A percentile compares a stretch with the other conserved stretches of the same genome.
These are phyloP conservation scores for Allygus modestus DNA, from an alignment of 2,888 invertebrate species.

Conservation along the genomic window DNA sequence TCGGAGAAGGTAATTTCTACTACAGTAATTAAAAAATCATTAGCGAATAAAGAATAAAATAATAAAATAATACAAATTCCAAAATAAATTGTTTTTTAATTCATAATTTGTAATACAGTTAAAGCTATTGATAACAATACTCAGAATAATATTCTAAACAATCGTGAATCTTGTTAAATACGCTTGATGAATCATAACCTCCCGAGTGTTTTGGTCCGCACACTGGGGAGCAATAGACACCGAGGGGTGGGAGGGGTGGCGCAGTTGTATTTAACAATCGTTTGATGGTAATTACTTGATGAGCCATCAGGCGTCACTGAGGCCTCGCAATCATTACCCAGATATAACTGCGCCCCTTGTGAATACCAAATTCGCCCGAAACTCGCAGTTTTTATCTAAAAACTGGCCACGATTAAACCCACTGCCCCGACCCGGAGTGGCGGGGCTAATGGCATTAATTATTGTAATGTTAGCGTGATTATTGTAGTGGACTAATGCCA, in stretches of 20 bases:
- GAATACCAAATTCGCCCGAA: conserved; percentile 22
- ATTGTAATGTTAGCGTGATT: conserved; percentile 61
- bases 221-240: background rate
- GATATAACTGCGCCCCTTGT: conserved; percentile 36
- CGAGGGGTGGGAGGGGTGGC: conserved; percentile 9
- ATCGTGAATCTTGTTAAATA: too few relatives aligned
- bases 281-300: conserved; percentile 55
- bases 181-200: too few relatives aligned
- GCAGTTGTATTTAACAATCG: conserved; percentile 54
- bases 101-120: too few relatives aligned
- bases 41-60: too few relatives aligned
- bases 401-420: conserved; percentile 17
- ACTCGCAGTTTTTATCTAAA: conserved; percentile 28
- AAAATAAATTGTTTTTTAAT: too few relatives aligned
- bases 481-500: conserved; percentile 61
- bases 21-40: too few relatives aligned
- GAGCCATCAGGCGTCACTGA: conserved; percentile 42
- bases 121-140: too few relatives aligned
- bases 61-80: too few relatives aligned
- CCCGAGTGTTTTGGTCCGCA: too few relatives aligned
- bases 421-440: background rate
- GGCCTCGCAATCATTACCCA: conserved; percentile 6
- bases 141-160: too few relatives aligned
- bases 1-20: too few relatives aligned
- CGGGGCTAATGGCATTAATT: conserved; percentile 60